These are phyloP conservation scores for Coreoperca whiteheadi DNA, from an alignment of 2,113 vertebrate genomes.

Conservation along the genomic window DNA sequence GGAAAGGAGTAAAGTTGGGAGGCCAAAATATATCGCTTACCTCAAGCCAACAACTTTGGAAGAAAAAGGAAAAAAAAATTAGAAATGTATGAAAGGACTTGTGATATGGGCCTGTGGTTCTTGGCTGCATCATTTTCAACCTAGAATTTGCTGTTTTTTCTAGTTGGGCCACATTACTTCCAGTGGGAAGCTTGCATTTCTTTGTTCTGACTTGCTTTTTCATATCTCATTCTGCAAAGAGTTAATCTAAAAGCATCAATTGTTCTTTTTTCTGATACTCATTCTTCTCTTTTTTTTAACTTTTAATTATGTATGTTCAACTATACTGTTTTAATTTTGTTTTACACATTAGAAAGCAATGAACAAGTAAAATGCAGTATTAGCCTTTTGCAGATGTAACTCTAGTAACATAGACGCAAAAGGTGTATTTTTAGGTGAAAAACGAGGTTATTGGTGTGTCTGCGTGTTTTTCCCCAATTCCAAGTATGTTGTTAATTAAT, in stretches of 20 bases:
- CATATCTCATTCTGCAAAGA: constrained; percentile 73
- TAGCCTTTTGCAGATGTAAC: constrained; percentile 66
- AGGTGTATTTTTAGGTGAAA: constrained; percentile 61
- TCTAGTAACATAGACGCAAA: constrained; percentile 51
- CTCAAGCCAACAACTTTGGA: constrained; percentile 60
- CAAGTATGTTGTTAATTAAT: constrained; percentile 5
- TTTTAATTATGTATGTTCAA: constrained; percentile 76
- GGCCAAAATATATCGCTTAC: constrained; percentile 69
- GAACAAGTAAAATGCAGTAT: constrained; percentile 81
- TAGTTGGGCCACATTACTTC: constrained; percentile 54
- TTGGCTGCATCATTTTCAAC: constrained; percentile 65
- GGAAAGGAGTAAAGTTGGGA: constrained; percentile 41
- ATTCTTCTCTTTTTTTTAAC: constrained; percentile 60
- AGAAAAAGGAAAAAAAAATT: constrained; percentile 36
- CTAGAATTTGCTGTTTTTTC: constrained; percentile 65
- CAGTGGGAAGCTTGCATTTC: constrained; percentile 53
- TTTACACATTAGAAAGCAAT: constrained; percentile 61
- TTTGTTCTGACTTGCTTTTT: constrained; percentile 70
- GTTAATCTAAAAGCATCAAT: constrained; percentile 42
- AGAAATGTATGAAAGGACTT: constrained; percentile 39
- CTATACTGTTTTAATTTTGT: constrained; percentile 56
- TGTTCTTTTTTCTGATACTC: constrained; percentile 50
- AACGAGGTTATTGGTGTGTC: constrained; percentile 44
- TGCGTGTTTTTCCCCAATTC: neutral
- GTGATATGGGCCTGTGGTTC: constrained; percentile 71